These are phyloP conservation scores for Galemys pyrenaicus DNA, from an alignment of 2,113 vertebrate species.

Conservation along the genomic window DNA sequence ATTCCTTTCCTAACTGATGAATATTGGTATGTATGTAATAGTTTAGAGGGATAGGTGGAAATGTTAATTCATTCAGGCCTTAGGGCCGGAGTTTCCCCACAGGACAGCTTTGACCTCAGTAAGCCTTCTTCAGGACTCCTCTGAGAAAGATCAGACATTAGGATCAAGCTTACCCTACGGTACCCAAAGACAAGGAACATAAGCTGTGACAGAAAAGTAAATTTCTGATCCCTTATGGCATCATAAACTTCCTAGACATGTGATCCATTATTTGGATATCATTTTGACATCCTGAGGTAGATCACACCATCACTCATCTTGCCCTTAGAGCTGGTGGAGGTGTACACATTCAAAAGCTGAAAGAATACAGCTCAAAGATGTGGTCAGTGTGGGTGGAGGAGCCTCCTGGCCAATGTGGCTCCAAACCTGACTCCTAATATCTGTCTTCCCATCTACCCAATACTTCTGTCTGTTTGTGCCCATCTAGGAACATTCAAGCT, in stretches of 20 bases:
- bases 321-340: neutral
- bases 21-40: neutral
- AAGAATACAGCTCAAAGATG: neutral
- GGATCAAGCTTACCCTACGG: neutral
- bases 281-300: neutral
- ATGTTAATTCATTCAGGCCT: neutral
- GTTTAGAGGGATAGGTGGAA: neutral
- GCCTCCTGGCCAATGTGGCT: neutral
- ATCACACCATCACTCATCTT: neutral
- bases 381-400: neutral
- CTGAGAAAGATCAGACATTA: no score
- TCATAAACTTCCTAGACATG: neutral
- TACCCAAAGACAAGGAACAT: neutral
- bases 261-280: neutral
- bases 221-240: neutral
- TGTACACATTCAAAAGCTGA: neutral
- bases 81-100: neutral
- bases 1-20: neutral
- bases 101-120: neutral
- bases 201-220: neutral
- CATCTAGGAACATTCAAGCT: neutral
- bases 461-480: neutral
- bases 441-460: neutral
- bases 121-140: constrained; percentile 15
- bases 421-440: neutral